Conservation (phyloP, 2,113 vertebrate species). For the Burhinus oedicnemus region DNA sequence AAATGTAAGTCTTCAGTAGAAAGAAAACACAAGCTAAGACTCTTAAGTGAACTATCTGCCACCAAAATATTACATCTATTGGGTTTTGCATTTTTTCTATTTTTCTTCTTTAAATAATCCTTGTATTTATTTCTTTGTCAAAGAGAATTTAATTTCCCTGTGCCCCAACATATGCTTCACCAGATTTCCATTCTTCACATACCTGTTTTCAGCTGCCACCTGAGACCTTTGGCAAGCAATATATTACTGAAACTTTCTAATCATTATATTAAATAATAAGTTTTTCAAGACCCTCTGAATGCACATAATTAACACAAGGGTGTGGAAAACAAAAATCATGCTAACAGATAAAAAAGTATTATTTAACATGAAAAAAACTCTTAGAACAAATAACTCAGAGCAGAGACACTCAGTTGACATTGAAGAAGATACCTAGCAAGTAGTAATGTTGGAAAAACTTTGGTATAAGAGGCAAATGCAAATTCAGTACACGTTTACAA, state of each 20-base stretch:
- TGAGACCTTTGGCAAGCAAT: background rate
- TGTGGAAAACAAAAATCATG: background rate
- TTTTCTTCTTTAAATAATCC: background rate
- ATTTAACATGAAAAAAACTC: background rate
- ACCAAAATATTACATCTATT: background rate
- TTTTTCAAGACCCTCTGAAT: background rate
- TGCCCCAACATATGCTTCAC: background rate
- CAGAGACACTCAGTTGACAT: background rate
- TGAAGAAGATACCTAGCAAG: background rate
- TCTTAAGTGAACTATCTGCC: background rate
- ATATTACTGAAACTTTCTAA: background rate
- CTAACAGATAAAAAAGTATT: background rate
- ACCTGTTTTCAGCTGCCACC: background rate
- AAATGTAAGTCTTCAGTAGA: background rate
- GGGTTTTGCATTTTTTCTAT: background rate
- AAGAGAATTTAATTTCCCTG: background rate
- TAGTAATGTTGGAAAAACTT: background rate
- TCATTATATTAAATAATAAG: background rate
- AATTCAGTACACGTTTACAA: background rate
- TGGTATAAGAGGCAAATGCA: background rate
- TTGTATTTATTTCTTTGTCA: background rate
- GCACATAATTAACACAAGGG: background rate
- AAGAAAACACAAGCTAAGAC: background rate
- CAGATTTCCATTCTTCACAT: background rate
- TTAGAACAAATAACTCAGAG: background rate